Base-by-base conservation (phyloP, 2,113 vertebrate genomes). In the Irena cyanogastra region DNA sequence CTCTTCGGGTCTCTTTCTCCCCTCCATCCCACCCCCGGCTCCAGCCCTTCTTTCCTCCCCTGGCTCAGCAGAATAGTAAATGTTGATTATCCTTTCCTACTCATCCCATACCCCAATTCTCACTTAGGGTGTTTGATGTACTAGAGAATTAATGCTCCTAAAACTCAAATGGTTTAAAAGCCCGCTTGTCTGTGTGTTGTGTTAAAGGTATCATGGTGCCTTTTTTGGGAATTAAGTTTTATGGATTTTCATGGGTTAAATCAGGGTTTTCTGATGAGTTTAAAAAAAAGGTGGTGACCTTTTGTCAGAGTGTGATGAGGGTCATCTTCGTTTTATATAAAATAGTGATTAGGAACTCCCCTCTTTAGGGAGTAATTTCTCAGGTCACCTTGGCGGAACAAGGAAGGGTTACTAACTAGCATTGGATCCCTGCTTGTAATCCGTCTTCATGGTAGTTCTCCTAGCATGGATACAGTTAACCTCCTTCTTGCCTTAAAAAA, bases 81-180 rank as follows among this genome's bases (percentile, higher is more conserved):
- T 78, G 33, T 72, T 84, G 81, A 96, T 66, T 89, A 94, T 95
- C 97, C 70, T 97, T 97, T 94, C 35, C 54, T 27, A 16, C 23
- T 74, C 64, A 57, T 90, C 68, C 35, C 57, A 16, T 24, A 41
- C 24, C 19, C 26, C 3, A 4, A 2, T 54, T 71, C 37, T 80
- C 44, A 50, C 45, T 77, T 47, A n/a, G 18, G 9, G 28, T 63
- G 20, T 52, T 28, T 78, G 52, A 61, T 33, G 8, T 30, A 15
- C 24, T 47, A 9, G 28, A 33, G 49, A 42, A 77, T 53, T 41
- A 76, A 65, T 35, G 50, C 23, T 72, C 18, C 0, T 2, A 27
- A 56, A 65, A 57, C 19, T 53, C 6, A 17, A 59, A 39, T n/a
- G 1, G 35, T 33, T 85, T 71, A 24, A 4, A 82, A 75, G 41